Percentiles rank a stretch among this genome's conserved stretches.
These are phyloP conservation scores for Ephestia elutella DNA, from an alignment of 1,140 invertebrate species.

Conservation along the genomic window DNA sequence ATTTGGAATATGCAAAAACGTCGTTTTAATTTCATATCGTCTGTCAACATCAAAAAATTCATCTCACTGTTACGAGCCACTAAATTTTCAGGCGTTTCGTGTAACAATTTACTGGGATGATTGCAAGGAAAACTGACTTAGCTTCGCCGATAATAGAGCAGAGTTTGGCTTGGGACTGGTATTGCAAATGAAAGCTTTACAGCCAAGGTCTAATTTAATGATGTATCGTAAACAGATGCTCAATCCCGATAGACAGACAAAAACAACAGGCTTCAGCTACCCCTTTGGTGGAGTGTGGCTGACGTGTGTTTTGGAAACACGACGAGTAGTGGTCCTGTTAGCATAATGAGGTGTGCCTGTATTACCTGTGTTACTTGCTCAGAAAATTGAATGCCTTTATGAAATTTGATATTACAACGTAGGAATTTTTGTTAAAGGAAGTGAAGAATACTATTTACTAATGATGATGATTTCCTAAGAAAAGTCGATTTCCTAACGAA, in stretches of 20 bases:
- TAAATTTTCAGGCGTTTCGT: slow-evolving; percentile 25
- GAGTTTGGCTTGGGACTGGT: slow-evolving; percentile 4
- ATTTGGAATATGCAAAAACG: background rate
- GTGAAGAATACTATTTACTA: no score
- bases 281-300: background rate
- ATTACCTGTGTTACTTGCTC: background rate
- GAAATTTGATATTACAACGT: background rate
- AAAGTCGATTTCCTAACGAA: no score
- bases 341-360: background rate
- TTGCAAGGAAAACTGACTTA: slow-evolving; percentile 8
- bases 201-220: slow-evolving; percentile 26
- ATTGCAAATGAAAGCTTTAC: slow-evolving; percentile 16
- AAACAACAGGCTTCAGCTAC: slow-evolving; percentile 8
- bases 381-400: background rate
- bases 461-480: no score
- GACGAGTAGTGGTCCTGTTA: background rate
- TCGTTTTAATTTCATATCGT: slow-evolving; percentile 21
- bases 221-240: slow-evolving; percentile 29
- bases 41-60: slow-evolving; percentile 28
- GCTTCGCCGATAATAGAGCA: slow-evolving; percentile 7
- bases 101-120: slow-evolving; percentile 14
- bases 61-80: slow-evolving; percentile 21
- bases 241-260: slow-evolving; percentile 19
- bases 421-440: background rate
- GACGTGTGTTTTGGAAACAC: background rate